Conservation (phyloP, 2,797 vertebrate species). For the Pseudopleuronectes americanus region DNA sequence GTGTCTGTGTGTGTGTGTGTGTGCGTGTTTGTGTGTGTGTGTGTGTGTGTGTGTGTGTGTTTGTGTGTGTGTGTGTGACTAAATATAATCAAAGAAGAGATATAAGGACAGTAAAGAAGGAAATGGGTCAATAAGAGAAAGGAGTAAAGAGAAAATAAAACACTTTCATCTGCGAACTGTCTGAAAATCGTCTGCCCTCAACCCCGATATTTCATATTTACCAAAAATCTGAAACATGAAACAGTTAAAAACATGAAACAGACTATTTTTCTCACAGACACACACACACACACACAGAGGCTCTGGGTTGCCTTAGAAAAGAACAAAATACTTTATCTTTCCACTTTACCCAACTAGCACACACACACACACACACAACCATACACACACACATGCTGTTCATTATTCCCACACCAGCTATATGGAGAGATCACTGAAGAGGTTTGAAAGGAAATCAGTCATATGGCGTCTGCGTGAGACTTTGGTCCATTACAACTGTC, state of each 20-base stretch:
- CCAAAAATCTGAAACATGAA: conserved; percentile 42
- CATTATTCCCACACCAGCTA: no score
- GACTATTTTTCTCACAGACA: not conserved
- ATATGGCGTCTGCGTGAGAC: no score
- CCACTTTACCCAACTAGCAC: conserved; percentile 46
- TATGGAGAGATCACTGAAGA: no score
- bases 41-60: no score
- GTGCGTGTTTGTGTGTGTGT: no score
- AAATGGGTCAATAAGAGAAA: not conserved
- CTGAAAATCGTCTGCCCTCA: conserved; percentile 4
- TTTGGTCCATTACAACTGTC: no score
- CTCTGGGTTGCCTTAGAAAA: conserved; percentile 29
- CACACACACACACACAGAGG: conserved; percentile 26
- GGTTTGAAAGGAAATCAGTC: no score
- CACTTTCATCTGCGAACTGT: conserved; percentile 1
- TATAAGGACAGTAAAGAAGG: not conserved
- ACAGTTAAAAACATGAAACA: conserved; percentile 32
- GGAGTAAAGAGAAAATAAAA: conserved; percentile 13
- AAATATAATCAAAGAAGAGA: not conserved
- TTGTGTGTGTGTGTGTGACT: not conserved
- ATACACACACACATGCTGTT: conserved; percentile 5
- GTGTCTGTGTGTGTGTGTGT: no score
- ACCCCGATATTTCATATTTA: conserved; percentile 26
- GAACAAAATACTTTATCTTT: conserved; percentile 37
- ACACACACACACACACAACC: not conserved